Evolutionary conservation across 2,888 invertebrate species (phyloP), one percentile per base, ranked within the genome.

Genomic region (Leptinotarsa haldemani): DNA sequence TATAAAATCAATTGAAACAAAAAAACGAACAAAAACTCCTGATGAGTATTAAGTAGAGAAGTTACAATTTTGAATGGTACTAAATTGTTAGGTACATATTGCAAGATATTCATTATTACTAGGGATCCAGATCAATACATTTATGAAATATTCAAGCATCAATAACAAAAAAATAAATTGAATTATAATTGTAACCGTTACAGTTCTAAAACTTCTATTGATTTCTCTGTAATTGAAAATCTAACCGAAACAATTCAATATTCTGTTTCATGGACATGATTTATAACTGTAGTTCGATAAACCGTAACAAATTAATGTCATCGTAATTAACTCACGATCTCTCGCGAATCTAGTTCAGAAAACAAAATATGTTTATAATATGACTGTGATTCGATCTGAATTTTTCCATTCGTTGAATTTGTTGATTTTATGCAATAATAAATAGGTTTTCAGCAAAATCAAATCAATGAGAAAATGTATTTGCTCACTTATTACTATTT

Each of bases 151-250:
- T 52, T 18, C 3, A 52, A 18, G 4, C 5, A 25, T 13, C 4
- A 12, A 56, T 58, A 3, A 25, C 13, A 25, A 58, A 22, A 61
- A 16, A 30, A 12, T 30, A n/a, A 61, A 61, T 40, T 16, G n/a
- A 61, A 61, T 61, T 30, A 18, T 3, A 40, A 40, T 30, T 61
- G 3, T 61, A 7, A 30, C 16, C 61, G 30, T 30, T 30, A 30
- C 13, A 61, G 40, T 40, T 16, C 3, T 25, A 15, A 22, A 25
- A 25, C n/a, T 40, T 66, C 71, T 72, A 69, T 70, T 61, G 72
- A 72, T 75, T 75, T 75, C 74, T 65, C 72, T 70, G 66, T 47
- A 52, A 71, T 75, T 75, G 69, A 69, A 71, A 70, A 65, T 71
- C 52, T 4, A 71, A 52, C 52, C 56, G 67, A 56, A 56, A 50